Evolutionary conservation across 2,113 vertebrate genomes (phyloP), one percentile per base, ranked within the genome.

Genomic region (Semicossyphus pulcher): DNA sequence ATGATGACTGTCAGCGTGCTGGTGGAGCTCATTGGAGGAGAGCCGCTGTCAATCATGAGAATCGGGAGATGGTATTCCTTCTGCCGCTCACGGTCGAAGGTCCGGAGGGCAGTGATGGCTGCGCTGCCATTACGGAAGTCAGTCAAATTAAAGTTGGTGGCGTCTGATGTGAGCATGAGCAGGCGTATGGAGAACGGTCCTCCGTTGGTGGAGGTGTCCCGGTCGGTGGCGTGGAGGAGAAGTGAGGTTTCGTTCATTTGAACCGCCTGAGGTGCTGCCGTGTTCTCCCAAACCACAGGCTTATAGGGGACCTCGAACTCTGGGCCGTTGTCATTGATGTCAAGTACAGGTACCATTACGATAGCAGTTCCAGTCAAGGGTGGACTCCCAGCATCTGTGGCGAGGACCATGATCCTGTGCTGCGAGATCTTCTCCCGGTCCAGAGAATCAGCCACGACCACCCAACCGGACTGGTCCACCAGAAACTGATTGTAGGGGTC

Each of bases 211-310:
- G 94, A 78, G 2, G 93, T 93, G 90, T 97, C 96, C 6, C 78
- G 84, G 83, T 97, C 96, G 7, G 86, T 90, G 32, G 94, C 92
- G 0, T 95, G 91, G 18, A 97, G 91, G 21, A 96, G 87, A 0
- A 78, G 25, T 8, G 96, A 97, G 0, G 94, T 95, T 28, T 93
- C 92, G 0, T 97, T 97, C 92, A 97, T 95, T 31, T 60, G 92
- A 5, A 97, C 88, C 0, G 76, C 28, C 77, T 96, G 95, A 0
- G 96, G 95, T 0, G 94, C 91, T 1, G 90, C 73, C 3, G 91
- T 85, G 86, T 97, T 96, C 88, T 97, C 96, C 95, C 95, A 97
- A 14, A 97, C 87, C 2, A 96, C 78, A 0, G 96, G 95, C 20
- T 87, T 90, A 32, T 97, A 97, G 4, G 76, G 66, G 11, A 69